A percentile compares a stretch with the other conserved stretches of the same genome.
phyloP scores from a whole-genome alignment of 2,113 vertebrate species.

The Procavia capensis region DNA sequence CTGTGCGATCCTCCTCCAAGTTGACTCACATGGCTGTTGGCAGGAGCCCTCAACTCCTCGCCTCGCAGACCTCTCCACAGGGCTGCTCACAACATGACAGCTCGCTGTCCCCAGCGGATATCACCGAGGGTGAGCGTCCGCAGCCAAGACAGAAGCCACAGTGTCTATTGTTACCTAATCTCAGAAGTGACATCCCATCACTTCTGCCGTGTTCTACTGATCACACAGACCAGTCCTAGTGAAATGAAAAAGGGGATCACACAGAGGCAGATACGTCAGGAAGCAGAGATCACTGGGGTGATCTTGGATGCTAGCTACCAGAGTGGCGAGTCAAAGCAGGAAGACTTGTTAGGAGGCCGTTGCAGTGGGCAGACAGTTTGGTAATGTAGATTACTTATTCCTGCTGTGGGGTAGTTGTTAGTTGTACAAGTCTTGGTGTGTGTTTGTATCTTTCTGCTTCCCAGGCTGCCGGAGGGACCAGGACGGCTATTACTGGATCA shows the following conservation, averaged over 20 bases:
- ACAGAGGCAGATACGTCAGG: neutral
- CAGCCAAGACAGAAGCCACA: neutral
- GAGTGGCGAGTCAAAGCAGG: neutral
- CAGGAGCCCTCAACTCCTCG: constrained; percentile 19
- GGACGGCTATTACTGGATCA: constrained; percentile 99
- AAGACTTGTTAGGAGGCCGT: constrained; percentile 48
- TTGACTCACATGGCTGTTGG: neutral
- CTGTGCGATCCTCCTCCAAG: neutral
- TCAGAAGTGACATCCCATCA: constrained; percentile 39
- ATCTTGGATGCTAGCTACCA: neutral
- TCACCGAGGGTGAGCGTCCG: constrained; percentile 25
- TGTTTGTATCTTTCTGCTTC: constrained; percentile 1
- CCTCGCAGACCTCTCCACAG: neutral
- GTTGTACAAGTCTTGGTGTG: neutral
- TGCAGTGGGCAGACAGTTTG: neutral
- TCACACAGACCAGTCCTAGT: neutral
- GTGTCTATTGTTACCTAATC: constrained; percentile 44
- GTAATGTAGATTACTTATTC: neutral
- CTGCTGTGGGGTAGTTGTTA: neutral
- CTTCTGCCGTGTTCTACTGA: constrained; percentile 20
- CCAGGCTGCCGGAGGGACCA: constrained; percentile 96
- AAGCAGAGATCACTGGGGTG: neutral
- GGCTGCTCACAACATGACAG: neutral
- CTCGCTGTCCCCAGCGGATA: constrained; percentile 13
- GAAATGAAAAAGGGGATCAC: neutral